Evolutionary conservation across 2,113 vertebrate species (phyloP).

Genomic region (Leuciscus idus): DNA sequence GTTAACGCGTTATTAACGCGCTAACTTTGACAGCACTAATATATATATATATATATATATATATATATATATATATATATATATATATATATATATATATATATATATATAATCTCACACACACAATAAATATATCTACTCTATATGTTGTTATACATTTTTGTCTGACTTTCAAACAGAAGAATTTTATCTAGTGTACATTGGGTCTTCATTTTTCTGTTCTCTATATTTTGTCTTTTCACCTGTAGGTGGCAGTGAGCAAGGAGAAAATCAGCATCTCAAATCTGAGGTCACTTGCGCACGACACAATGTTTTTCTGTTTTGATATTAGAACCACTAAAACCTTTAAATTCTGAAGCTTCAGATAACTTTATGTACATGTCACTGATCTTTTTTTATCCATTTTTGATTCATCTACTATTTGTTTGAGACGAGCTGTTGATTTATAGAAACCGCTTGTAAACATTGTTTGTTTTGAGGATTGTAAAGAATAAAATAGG

Average conservation of each 20-base stretch:
- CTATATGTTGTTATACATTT: neutral
- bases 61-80: too few species aligned
- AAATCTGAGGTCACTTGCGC: neutral
- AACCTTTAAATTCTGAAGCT: neutral
- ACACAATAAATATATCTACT: too few species aligned
- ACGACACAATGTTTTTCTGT: neutral
- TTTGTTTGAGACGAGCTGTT: neutral
- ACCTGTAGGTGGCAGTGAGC: neutral
- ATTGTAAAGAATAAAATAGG: neutral
- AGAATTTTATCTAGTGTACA: neutral
- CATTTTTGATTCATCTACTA: neutral
- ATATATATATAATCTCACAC: too few species aligned
- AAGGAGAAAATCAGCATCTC: neutral
- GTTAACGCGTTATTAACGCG: too few species aligned
- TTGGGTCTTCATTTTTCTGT: neutral
- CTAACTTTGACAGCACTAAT: too few species aligned
- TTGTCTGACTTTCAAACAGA: neutral
- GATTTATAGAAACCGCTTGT: neutral
- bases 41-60: too few species aligned
- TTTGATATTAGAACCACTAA: constrained; percentile 9
- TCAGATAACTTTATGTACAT: neutral
- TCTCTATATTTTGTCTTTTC: neutral
- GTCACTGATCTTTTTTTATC: neutral
- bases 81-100: too few species aligned
- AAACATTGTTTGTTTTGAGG: neutral